phyloP scores from a whole-genome alignment of 2,113 vertebrate species.

The Phocoena phocoena region DNA sequence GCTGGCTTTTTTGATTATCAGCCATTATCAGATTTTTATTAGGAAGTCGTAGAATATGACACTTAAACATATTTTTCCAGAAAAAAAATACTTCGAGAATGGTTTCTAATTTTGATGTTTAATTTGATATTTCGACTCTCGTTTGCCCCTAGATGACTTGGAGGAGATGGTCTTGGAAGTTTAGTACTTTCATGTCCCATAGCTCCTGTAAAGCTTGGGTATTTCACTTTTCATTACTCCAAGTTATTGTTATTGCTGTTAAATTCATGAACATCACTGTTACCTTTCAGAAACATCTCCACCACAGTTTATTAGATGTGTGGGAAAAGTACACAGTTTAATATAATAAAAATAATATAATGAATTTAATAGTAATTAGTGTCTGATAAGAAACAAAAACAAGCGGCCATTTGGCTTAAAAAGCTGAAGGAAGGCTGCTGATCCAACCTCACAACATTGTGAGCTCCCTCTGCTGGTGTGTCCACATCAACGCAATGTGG shows the following conservation, averaged over 20 bases:
- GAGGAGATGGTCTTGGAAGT: background rate
- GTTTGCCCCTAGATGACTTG: background rate
- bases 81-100: background rate
- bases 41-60: background rate
- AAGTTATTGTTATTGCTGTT: background rate
- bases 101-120: background rate
- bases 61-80: background rate
- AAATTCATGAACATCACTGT: background rate
- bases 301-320: background rate
- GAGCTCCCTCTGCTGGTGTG: slow-evolving; percentile 52
- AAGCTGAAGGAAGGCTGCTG: background rate
- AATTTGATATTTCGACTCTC: background rate
- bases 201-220: background rate
- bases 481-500: background rate
- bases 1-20: background rate
- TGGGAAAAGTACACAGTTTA: background rate
- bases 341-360: background rate
- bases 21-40: background rate
- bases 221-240: background rate
- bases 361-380: background rate
- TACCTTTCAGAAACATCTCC: background rate
- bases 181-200: background rate
- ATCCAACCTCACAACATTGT: background rate
- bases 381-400: background rate
- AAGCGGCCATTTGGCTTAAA: background rate